Percentiles rank a stretch among this genome's conserved stretches.
Evolutionary conservation across 2,113 vertebrate species (phyloP).

Genomic region (Amblyornis subalaris): DNA sequence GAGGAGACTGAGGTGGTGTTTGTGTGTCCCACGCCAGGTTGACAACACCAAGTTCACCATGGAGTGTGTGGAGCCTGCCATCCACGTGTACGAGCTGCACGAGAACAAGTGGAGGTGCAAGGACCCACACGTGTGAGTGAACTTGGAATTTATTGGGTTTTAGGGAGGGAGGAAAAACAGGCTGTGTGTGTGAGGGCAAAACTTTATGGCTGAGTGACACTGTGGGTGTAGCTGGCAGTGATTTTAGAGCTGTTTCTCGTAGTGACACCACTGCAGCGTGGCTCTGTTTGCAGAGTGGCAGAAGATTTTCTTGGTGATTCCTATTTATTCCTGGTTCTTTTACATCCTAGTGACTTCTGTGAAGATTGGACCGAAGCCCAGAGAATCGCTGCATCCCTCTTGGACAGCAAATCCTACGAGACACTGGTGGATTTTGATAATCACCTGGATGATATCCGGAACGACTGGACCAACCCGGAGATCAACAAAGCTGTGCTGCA

Average conservation of each 20-base stretch:
- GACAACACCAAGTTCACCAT: conserved; percentile 90
- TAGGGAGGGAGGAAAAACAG: fast-evolving
- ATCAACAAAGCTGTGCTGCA: conserved; percentile 96
- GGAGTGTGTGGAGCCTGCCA: conserved; percentile 86
- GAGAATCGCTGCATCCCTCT: conserved; percentile 84
- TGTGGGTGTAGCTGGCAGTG: background rate
- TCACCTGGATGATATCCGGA: conserved; percentile 94
- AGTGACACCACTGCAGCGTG: background rate
- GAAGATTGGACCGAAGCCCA: conserved; percentile 95
- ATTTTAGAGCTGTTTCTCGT: background rate
- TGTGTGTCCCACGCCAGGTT: conserved; percentile 68
- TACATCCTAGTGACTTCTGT: conserved; percentile 82
- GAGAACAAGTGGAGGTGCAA: conserved; percentile 94
- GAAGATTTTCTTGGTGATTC: background rate
- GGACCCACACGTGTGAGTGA: conserved; percentile 87
- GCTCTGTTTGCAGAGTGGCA: background rate
- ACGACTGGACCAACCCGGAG: conserved; percentile 97
- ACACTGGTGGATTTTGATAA: conserved; percentile 94
- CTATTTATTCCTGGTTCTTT: background rate
- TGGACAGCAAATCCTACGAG: conserved; percentile 91
- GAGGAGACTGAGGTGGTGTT: background rate
- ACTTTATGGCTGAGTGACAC: background rate
- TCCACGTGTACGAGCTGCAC: conserved; percentile 89
- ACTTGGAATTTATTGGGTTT: fast-evolving
- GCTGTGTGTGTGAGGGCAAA: background rate